Evolutionary conservation across 2,888 invertebrate genomes (phyloP).

Genomic region (Macroteleia sp.): DNA sequence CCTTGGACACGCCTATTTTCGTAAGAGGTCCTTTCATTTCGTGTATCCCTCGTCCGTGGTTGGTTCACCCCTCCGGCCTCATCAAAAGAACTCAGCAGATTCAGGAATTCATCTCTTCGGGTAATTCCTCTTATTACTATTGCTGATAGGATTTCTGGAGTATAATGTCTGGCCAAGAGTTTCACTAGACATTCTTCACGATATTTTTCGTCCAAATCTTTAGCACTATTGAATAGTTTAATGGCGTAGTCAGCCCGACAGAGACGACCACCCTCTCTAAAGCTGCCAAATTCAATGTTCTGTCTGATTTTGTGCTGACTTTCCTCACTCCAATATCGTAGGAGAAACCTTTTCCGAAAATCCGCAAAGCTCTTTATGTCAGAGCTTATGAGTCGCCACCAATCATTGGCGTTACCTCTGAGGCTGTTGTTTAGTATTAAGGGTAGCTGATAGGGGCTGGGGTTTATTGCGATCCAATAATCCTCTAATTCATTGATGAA

Average conservation of each 20-base stretch:
- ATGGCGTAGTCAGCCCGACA: background rate
- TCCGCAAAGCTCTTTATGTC: background rate
- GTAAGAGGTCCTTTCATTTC: too few species aligned
- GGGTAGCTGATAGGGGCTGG: background rate
- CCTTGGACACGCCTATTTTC: too few species aligned
- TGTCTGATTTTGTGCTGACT: background rate
- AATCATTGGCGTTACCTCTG: background rate
- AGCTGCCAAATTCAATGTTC: background rate
- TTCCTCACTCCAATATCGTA: background rate
- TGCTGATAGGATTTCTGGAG: too few species aligned
- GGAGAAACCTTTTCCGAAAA: background rate
- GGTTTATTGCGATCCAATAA: background rate
- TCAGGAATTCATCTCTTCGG: too few species aligned
- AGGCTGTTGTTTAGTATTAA: background rate
- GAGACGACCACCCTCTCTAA: background rate
- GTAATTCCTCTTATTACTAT: too few species aligned
- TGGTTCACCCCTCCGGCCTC: too few species aligned
- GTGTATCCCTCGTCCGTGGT: too few species aligned
- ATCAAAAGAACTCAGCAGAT: too few species aligned
- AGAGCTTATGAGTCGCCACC: background rate
- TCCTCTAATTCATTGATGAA: background rate
- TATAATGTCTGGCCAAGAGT: too few species aligned
- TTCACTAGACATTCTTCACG: too few species aligned
- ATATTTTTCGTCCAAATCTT: too few species aligned
- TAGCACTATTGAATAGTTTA: background rate